Evolutionary conservation across 92 coral and sea anemone species (phyloP).

Genomic region (Epizoanthus stellaris): DNA sequence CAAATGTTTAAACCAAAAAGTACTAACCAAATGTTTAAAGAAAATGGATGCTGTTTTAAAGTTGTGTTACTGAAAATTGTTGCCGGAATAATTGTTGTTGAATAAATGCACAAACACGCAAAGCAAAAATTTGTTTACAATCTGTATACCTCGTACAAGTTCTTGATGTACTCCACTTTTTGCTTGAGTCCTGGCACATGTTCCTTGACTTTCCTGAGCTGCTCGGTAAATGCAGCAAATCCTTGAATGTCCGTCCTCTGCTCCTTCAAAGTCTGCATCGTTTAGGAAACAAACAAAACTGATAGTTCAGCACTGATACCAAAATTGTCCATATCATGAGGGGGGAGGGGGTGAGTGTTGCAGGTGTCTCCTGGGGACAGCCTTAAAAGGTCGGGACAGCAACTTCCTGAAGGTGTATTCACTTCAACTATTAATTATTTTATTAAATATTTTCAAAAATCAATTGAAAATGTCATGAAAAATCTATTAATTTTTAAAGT

Average conservation of each 20-base stretch:
- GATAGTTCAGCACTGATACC: not conserved
- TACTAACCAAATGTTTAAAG: too few species aligned
- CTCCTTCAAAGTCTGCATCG: slow-evolving; percentile 73
- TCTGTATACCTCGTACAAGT: slow-evolving; percentile 80
- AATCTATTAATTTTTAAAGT: too few species aligned
- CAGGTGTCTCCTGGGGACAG: not conserved
- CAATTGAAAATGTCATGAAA: too few species aligned
- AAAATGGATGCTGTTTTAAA: too few species aligned
- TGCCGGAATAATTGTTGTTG: too few species aligned
- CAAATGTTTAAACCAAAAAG: too few species aligned
- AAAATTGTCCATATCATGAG: not conserved
- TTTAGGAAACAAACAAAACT: not conserved
- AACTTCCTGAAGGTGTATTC: too few species aligned
- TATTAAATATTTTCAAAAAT: too few species aligned
- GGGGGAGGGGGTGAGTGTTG: not conserved
- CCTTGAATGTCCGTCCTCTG: slow-evolving; percentile 77
- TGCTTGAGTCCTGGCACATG: slow-evolving; percentile 83
- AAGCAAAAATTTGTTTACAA: too few species aligned
- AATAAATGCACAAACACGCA: too few species aligned
- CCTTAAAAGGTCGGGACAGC: not conserved
- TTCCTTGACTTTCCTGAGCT: slow-evolving; percentile 72
- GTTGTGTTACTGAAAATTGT: too few species aligned
- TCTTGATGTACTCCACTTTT: slow-evolving; percentile 96
- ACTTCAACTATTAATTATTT: too few species aligned
- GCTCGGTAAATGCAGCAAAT: slow-evolving; percentile 83